Conservation (phyloP, 2,888 invertebrate genomes). For the Dermolepida albohirtum region DNA sequence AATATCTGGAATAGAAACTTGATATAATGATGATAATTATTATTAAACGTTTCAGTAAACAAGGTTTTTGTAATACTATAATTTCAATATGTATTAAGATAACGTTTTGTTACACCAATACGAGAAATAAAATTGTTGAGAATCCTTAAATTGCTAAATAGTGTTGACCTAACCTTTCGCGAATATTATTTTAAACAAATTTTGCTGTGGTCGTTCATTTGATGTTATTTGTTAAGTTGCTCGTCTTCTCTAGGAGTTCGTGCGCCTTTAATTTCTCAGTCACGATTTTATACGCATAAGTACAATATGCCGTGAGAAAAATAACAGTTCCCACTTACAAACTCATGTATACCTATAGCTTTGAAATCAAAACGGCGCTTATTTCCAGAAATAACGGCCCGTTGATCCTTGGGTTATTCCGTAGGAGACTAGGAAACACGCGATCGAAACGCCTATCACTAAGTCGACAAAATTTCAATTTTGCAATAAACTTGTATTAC, state of each 20-base stretch:
- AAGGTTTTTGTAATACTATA: too few species aligned
- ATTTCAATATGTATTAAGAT: too few species aligned
- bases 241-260: constrained; percentile 5
- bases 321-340: constrained; percentile 32
- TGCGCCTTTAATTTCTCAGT: constrained; percentile 35
- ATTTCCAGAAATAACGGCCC: constrained; percentile 28
- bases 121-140: too few species aligned
- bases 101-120: too few species aligned
- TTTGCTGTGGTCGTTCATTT: not conserved
- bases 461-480: too few species aligned
- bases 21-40: too few species aligned
- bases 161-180: constrained; percentile 12
- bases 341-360: constrained; percentile 1
- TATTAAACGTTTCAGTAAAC: too few species aligned
- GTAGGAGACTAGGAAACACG: not conserved
- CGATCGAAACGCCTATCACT: too few species aligned
- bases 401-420: constrained; percentile 1
- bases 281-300: constrained; percentile 29
- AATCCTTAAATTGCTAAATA: not conserved
- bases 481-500: too few species aligned
- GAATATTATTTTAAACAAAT: constrained; percentile 13
- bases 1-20: too few species aligned
- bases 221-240: constrained; percentile 15
- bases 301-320: constrained; percentile 39
- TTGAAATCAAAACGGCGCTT: constrained; percentile 30